phyloP scores from a whole-genome alignment of 1,140 invertebrate genomes.

The Trinorchestia longiramus region DNA sequence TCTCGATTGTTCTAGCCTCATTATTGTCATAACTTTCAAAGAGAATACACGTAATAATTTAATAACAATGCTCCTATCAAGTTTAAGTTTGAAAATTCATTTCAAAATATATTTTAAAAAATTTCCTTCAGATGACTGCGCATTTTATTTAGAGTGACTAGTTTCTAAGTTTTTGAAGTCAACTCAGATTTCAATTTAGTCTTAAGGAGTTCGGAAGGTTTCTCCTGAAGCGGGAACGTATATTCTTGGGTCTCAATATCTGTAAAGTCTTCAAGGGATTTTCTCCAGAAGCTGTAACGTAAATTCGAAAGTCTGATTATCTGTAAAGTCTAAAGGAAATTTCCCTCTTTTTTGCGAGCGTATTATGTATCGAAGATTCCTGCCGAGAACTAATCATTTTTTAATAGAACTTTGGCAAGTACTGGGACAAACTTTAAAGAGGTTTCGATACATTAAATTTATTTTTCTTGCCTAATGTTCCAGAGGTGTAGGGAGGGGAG shows the following conservation, averaged over 20 bases:
- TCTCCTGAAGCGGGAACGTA: neutral
- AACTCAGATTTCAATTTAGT: neutral
- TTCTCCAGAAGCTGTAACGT: neutral
- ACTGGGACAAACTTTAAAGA: neutral
- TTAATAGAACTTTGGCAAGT: neutral
- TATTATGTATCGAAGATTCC: neutral
- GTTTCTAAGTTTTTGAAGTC: neutral
- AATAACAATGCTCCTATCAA: neutral
- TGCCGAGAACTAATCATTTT: conserved; percentile 1
- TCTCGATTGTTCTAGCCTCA: no score
- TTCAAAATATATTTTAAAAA: neutral
- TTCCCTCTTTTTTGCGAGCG: neutral
- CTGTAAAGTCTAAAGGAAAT: neutral
- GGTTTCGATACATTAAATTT: neutral
- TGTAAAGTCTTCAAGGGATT: neutral
- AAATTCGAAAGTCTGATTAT: neutral
- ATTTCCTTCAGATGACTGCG: neutral
- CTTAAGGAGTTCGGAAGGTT: neutral
- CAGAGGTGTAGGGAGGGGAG: neutral
- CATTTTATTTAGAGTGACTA: neutral
- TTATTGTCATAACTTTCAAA: no score
- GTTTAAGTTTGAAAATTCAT: neutral
- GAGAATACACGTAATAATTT: no score
- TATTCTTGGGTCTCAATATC: neutral
- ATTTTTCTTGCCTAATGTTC: neutral